Evolutionary conservation across 2,113 vertebrate genomes (phyloP), one percentile per base, ranked within the genome.

Genomic region (Nematolebias whitei): DNA sequence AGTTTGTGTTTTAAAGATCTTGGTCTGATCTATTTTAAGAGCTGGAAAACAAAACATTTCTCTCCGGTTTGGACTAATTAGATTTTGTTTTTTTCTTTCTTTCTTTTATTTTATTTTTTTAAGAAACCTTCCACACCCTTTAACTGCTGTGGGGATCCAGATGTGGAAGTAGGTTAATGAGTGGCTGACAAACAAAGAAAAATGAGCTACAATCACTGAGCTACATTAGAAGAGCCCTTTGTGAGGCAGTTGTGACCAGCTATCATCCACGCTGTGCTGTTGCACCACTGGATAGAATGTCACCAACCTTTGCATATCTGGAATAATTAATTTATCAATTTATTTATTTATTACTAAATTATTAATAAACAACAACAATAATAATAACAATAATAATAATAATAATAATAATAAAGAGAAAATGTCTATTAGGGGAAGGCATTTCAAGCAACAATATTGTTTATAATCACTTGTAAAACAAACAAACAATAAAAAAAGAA

Each of bases 141-240:
- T 89, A 88, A 90, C 84, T 84, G 83, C 89, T 88, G 79, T 80
- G 77, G 82, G 90, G 86, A 91, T 90, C 90, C 90, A 91, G 90
- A 92, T 92, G 91, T 92, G 90, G 88, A 92, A 90, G 83, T 90
- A 84, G 90, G 87, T 89, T 92, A 93, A 93, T 91, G 91, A 91
- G 87, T 92, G 90, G 90, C 85, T 91, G 89, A 80, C 85, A 91
- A 90, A 91, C 90, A 91, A 89, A 92, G 91, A 92, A 91, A 91
- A 91, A 92, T 93, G 86, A 80, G 71, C 78, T 85, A 62, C 64
- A 80, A 74, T 86, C 76, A 76, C 84, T 93, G 86, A 80, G 71
- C 76, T 35, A 8, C 32, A 72, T 76, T 73, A 82, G 87, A 88
- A 92, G 86, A 90, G 85, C 88, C 89, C 85, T 35, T 35, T 67